Conservation (phyloP, 2,888 invertebrate species). For the Nebria salina region DNA sequence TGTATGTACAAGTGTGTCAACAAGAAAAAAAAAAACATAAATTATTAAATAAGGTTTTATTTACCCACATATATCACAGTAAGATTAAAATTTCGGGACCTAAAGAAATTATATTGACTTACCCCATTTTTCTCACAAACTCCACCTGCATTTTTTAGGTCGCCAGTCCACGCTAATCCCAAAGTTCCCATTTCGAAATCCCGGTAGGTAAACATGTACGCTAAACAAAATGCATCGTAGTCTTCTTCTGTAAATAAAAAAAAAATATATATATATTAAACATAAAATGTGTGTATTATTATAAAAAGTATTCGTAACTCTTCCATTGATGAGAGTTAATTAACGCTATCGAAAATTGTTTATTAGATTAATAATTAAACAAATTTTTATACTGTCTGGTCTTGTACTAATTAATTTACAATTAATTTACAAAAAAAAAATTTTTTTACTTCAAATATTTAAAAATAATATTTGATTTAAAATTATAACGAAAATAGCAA, state of each 20-base stretch:
- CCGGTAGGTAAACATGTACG: constrained; percentile 98
- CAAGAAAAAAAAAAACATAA: neutral
- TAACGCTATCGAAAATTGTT: too few species aligned
- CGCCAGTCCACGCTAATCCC: constrained; percentile 98
- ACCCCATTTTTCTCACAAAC: constrained; percentile 98
- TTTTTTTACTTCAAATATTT: too few species aligned
- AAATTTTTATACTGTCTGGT: too few species aligned
- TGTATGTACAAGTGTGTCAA: neutral
- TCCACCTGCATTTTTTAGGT: constrained; percentile 95
- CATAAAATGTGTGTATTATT: neutral
- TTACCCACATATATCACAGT: neutral
- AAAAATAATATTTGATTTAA: too few species aligned
- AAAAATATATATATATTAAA: neutral
- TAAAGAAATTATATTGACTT: constrained; percentile 59
- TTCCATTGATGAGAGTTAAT: too few species aligned
- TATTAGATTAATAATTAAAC: too few species aligned
- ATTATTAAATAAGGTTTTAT: neutral
- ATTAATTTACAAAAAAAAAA: too few species aligned
- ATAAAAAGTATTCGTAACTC: too few species aligned
- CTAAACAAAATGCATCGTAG: constrained; percentile 97
- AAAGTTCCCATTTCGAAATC: constrained; percentile 96
- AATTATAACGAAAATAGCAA: too few species aligned
- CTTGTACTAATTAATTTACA: too few species aligned
- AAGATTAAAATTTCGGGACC: neutral
- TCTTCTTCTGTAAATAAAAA: constrained; percentile 82